Percentiles rank a stretch among this genome's conserved stretches.
phyloP scores from a whole-genome alignment of 2,113 vertebrate species.

The Cranoglanis bouderius region DNA sequence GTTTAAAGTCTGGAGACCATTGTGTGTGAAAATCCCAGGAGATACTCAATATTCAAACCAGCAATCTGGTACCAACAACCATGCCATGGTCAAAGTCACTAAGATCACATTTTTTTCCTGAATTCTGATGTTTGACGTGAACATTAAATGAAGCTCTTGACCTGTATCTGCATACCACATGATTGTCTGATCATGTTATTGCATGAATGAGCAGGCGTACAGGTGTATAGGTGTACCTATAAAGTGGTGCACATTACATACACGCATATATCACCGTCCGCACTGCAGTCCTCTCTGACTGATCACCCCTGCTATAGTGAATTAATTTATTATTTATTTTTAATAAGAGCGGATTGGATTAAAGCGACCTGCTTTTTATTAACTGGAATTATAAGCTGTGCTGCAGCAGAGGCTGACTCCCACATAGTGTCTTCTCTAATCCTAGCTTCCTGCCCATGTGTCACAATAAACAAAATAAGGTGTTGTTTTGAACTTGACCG shows the following conservation, averaged over 20 bases:
- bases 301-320: no score
- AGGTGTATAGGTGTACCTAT: background rate
- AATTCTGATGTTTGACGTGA: background rate
- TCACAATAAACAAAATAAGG: background rate
- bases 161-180: background rate
- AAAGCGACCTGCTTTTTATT: background rate
- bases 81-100: background rate
- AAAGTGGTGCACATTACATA: background rate
- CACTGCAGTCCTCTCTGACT: background rate
- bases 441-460: background rate
- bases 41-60: background rate
- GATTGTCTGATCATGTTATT: background rate
- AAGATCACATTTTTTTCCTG: background rate
- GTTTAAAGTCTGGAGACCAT: background rate
- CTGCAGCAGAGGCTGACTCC: background rate
- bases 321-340: background rate
- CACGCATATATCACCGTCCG: background rate
- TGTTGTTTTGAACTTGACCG: background rate
- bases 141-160: background rate
- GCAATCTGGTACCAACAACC: background rate
- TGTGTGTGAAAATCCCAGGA: background rate
- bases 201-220: background rate
- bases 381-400: background rate
- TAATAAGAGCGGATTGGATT: background rate
- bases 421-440: background rate